Conservation (phyloP, 2,797 vertebrate genomes). For the Helarctos malayanus region DNA sequence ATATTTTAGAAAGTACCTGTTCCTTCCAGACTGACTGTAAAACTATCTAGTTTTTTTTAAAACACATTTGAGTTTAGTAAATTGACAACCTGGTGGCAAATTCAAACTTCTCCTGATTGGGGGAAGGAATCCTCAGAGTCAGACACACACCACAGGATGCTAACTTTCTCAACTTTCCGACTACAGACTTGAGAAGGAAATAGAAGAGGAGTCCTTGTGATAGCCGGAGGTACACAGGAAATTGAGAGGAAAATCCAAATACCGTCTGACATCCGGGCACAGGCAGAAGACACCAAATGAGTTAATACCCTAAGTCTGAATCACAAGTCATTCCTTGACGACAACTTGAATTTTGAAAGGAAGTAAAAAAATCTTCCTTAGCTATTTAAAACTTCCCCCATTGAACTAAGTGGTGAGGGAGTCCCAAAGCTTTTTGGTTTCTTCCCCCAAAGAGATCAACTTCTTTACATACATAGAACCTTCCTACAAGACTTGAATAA, state of each 20-base stretch:
- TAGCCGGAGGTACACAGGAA: not conserved
- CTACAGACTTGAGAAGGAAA: not conserved
- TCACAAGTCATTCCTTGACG: not conserved
- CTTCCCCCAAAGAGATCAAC: not conserved
- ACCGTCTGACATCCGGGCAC: not conserved
- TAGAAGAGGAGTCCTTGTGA: not conserved
- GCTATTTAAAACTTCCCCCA: not conserved
- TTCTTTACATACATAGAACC: not conserved
- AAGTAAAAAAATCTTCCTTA: not conserved
- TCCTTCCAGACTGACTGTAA: not conserved
- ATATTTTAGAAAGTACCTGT: not conserved
- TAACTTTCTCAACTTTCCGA: not conserved
- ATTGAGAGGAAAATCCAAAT: not conserved
- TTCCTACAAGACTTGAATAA: not conserved
- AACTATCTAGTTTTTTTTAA: not conserved
- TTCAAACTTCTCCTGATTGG: not conserved
- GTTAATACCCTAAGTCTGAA: not conserved
- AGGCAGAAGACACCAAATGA: not conserved
- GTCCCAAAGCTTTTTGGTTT: not conserved
- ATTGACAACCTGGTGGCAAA: not conserved
- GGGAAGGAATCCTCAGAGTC: not conserved
- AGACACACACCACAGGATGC: not conserved
- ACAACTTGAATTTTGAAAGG: not conserved
- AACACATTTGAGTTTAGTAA: not conserved
- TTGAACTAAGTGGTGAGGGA: not conserved